Conservation (phyloP, 1,140 invertebrate species). For the Drosophila murphyi region DNA sequence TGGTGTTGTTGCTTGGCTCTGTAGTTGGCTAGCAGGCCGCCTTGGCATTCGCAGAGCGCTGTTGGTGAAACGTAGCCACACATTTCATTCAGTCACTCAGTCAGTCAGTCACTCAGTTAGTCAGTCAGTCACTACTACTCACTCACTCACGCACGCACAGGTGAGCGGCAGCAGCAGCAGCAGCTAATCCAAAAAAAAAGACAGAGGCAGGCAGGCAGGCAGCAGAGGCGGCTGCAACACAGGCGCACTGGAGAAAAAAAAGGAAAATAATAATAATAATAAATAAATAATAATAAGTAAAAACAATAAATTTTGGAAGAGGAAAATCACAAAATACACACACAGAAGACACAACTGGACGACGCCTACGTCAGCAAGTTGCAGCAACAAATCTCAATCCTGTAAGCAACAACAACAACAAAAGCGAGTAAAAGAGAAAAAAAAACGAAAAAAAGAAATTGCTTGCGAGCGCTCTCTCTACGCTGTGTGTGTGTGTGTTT, state of each 20-base stretch:
- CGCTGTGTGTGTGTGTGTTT: slow-evolving; percentile 5
- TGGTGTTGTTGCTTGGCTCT: slow-evolving; percentile 39
- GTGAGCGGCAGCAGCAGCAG: slow-evolving; percentile 52
- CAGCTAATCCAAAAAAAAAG: slow-evolving; percentile 43
- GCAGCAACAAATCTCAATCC: slow-evolving; percentile 45
- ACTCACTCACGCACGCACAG: slow-evolving; percentile 37
- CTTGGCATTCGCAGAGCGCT: slow-evolving; percentile 52
- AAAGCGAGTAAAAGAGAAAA: slow-evolving; percentile 33
- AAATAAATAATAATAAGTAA: background rate
- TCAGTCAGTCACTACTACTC: slow-evolving; percentile 47
- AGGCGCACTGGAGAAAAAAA: slow-evolving; percentile 34
- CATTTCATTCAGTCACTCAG: slow-evolving; percentile 29
- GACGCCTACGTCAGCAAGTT: slow-evolving; percentile 66
- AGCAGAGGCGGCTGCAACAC: slow-evolving; percentile 54
- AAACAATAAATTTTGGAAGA: background rate
- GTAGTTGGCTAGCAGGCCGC: slow-evolving; percentile 44
- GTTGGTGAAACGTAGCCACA: slow-evolving; percentile 52
- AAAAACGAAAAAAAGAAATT: slow-evolving; percentile 47
- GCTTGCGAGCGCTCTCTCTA: slow-evolving; percentile 37
- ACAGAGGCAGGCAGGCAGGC: slow-evolving; percentile 46
- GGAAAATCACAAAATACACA: slow-evolving; percentile 14
- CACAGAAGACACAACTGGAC: slow-evolving; percentile 31
- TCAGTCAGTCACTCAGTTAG: slow-evolving; percentile 29
- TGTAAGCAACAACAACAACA: slow-evolving; percentile 44
- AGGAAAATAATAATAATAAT: slow-evolving; percentile 9